Conservation (phyloP, 37 sponge, comb jelly and placozoan genomes). For the Bolinopsis microptera region DNA sequence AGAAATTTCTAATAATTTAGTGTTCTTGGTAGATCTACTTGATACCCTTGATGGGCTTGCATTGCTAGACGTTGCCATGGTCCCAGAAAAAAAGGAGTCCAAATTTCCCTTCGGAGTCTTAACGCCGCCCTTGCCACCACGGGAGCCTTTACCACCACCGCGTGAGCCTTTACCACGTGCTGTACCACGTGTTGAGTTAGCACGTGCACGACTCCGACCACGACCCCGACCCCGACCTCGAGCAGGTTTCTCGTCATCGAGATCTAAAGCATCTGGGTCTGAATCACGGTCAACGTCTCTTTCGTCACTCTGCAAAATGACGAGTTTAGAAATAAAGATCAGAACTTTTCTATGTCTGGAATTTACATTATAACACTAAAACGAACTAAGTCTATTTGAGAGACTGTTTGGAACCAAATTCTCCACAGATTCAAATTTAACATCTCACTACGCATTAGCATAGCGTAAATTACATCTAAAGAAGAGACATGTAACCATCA, state of each 20-base stretch:
- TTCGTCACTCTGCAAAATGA: not conserved
- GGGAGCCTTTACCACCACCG: not conserved
- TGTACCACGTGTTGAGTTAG: not conserved
- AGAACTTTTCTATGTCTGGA: too few species aligned
- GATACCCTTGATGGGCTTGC: not conserved
- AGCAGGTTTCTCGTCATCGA: not conserved
- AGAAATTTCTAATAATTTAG: too few species aligned
- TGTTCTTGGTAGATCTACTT: not conserved
- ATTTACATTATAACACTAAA: too few species aligned
- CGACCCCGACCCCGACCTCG: not conserved
- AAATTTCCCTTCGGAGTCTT: not conserved
- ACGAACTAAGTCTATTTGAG: too few species aligned
- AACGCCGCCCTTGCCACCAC: not conserved
- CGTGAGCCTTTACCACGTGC: not conserved
- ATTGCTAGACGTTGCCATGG: not conserved
- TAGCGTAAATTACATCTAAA: too few species aligned
- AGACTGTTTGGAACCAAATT: too few species aligned
- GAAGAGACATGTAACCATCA: too few species aligned
- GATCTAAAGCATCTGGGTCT: slow-evolving; percentile 7
- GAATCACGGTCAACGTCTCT: not conserved
- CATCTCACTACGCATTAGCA: too few species aligned
- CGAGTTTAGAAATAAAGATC: too few species aligned
- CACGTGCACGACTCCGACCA: slow-evolving; percentile 34
- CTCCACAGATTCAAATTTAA: too few species aligned
- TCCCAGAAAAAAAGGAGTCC: not conserved